Base-by-base conservation (phyloP, 2,797 vertebrate genomes). In the Phrynocephalus forsythii region DNA sequence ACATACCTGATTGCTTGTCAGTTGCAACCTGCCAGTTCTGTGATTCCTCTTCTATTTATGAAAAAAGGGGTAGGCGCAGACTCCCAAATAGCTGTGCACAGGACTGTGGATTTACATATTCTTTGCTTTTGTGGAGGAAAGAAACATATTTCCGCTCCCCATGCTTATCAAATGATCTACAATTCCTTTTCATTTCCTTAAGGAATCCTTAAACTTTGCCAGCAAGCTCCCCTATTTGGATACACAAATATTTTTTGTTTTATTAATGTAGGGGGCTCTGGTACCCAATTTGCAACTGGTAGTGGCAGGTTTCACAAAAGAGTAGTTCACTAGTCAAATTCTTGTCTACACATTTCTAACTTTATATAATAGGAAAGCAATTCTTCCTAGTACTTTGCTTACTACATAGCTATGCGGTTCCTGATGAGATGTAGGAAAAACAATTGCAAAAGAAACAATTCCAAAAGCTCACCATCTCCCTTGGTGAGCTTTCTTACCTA, bases 311-410 rank as follows among this genome's bases (percentile, higher is more conserved):
- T 85, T 84, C 48, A 81, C 60, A 85, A 9, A 60, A 68, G 48
- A 69, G 63, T 44, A 88, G 38, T 85, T 56, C 38, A 76, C 24
- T 18, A 69, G 66, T 30, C 15, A 81, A 88, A 76, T 75, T 18
- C 33, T 67, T 72, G 67, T 15, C 48, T 38, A 8, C 24, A 77
- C n/a, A 13, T 48, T 66, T 82, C 71, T 20, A 5, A 8, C 87
- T 94, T 91, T 86, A 89, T 85, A 30, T 92, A 93, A 94, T 91
- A 92, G 90, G 87, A 92, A 92, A 92, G 85, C 69, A 92, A 88
- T 22, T 28, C 83, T 30, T 24, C 30, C 60, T 1, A 44, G 38
- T 44, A 50, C 79, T 93, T 79, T 87, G 90, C 91, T 88, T 80
- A 67, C 86, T n/a, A 81, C 56, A 90, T 83, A 73, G 89, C 89